Evolutionary conservation across 1,140 invertebrate genomes (phyloP).

Genomic region (Batillaria attramentaria): DNA sequence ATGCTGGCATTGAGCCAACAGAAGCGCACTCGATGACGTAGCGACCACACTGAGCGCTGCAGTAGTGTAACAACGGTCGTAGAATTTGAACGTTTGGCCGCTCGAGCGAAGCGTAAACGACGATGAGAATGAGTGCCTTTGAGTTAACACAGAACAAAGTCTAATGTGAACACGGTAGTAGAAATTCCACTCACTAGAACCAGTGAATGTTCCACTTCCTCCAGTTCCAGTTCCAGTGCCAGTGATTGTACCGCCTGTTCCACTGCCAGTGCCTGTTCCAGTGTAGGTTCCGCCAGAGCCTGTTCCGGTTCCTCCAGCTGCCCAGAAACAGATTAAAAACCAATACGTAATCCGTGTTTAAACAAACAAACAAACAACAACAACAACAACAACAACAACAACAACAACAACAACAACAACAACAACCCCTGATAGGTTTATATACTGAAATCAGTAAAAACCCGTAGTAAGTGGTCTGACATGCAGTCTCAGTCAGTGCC

Average conservation of each 20-base stretch:
- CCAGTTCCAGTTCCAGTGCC: conserved; percentile 44
- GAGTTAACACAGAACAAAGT: background rate
- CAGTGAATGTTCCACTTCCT: conserved; percentile 46
- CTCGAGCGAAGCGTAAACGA: background rate
- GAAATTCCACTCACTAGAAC: conserved; percentile 1
- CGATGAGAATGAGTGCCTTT: background rate
- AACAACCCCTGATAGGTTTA: too few species aligned
- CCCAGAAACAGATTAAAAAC: too few species aligned
- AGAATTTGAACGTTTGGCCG: background rate
- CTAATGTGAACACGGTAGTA: background rate
- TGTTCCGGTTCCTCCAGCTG: background rate
- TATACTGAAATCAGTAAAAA: too few species aligned
- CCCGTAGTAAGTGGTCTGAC: too few species aligned
- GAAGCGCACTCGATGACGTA: conserved; percentile 1
- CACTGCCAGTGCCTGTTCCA: background rate
- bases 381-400: too few species aligned
- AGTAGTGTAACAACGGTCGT: background rate
- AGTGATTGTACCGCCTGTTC: background rate
- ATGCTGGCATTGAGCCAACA: too few species aligned
- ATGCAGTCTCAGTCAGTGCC: too few species aligned
- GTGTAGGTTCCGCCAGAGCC: conserved; percentile 33
- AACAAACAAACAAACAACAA: background rate
- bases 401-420: too few species aligned
- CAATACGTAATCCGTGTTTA: background rate
- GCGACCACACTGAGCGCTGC: background rate